Base-by-base conservation (phyloP, 2,797 vertebrate species). In the Melanogrammus aeglefinus region DNA sequence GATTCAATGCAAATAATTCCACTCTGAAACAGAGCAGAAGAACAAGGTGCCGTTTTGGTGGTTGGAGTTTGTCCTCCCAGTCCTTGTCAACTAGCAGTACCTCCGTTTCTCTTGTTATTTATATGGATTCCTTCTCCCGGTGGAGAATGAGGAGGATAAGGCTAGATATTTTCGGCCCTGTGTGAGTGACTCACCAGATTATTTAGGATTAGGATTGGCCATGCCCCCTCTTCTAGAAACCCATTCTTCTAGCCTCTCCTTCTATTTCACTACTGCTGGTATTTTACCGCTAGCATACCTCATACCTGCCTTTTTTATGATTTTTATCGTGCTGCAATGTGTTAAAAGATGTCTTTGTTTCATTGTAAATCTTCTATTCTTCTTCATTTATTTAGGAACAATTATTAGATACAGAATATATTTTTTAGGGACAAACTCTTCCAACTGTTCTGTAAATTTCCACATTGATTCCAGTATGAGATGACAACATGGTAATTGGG, bases 151-250 rank as follows among this genome's bases (percentile, higher is more conserved):
- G 44, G 44, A 47, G 44, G 51, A 57, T 57, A 57, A 57, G 5
- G 6, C 18, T 57, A 21, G 16, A 21, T 57, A 18, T 21, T 57
- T 18, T 57, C 51, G 18, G 51, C 18, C 51, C 51, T 57, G 16
- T 57, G 51, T 57, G 51, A 57, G 36, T 88, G 89, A 88, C 84
- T 87, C 85, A 88, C 77, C 82, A 83, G 90, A 90, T 94, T 83
- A 92, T 88, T 86, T 81, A 81, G 90, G 94, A 94, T 95, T 95
- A 94, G 72, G 69, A 79, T 85, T 63, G 72, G 47, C 85, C 84
- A 77, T 86, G 16, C 89, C 88, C 78, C 13, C 44, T 77, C 74
- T 2, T 44, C 41, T 18, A 41, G 51, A 69, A 6, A 31, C 27
- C 13, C 16, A 29, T 13, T 44, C 27, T 75, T 12, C 16, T 16